Base-by-base conservation (phyloP, 2,888 invertebrate species). In the Ormyrus rosae region DNA sequence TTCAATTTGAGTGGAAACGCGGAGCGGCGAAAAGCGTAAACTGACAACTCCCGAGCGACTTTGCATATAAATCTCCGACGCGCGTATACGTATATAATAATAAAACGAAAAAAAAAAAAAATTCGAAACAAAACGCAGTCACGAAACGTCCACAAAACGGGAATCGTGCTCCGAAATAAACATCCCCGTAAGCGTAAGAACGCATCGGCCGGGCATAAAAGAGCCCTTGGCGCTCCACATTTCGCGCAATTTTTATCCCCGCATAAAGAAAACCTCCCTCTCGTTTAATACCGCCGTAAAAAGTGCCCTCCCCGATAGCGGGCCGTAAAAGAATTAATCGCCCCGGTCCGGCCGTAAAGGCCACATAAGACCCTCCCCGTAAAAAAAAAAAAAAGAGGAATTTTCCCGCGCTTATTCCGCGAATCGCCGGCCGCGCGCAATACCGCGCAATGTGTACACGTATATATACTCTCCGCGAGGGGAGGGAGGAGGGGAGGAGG, bases 191-290 rank as follows among this genome's bases (percentile, higher is more conserved):
- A 13, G 55, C 53, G 10, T 13, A 8, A 10, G 53, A n/a, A 55
- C 13, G 13, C 34, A 9, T 6, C 55, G 55, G 67, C 53, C 61
- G n/a, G 5, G 6, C 51, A 45, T 55, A 68, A 55, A 68, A 19
- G 19, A 19, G 19, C 34, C 60, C 48, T 11, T 58, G 60, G 50
- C 10, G 10, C 9, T 60, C 51, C 19, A 19, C 19, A 19, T 46
- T 53, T 51, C 6, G 9, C 76, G 67, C 51, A 45, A 46, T 76
- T 76, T 78, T 74, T 78, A 75, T 75, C 73, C 69, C 74, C 67
- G 63, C 58, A 65, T 58, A 74, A 65, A 65, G 65, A 61, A 65
- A 61, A 64, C 5, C 48, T 67, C 19, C 34, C 19, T 19, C 19
- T 1, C 56, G n/a, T 61, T 78, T 73, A 70, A 64, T 64, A 5